phyloP scores from a whole-genome alignment of 1,140 invertebrate genomes.

The Limonius californicus region DNA sequence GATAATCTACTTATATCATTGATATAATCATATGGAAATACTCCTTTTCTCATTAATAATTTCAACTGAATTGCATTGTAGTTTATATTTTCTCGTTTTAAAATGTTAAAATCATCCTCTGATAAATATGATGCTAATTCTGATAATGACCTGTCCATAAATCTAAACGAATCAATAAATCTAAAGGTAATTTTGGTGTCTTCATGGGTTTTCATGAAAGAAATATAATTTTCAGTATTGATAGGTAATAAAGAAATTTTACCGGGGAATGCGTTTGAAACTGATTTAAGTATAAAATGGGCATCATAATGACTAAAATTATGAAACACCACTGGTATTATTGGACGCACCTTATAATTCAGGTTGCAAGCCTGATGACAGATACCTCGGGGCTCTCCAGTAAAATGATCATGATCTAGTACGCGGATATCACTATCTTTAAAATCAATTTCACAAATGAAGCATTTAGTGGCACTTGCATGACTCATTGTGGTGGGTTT shows the following conservation, averaged over 20 bases:
- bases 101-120: slow-evolving; percentile 2
- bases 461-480: slow-evolving; percentile 11
- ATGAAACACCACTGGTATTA: slow-evolving; percentile 29
- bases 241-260: slow-evolving; percentile 24
- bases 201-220: slow-evolving; percentile 29
- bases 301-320: slow-evolving; percentile 26
- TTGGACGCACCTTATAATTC: slow-evolving; percentile 2
- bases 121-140: slow-evolving; percentile 30
- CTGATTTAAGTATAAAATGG: slow-evolving; percentile 32
- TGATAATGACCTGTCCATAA: slow-evolving; percentile 27
- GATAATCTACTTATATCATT: slow-evolving; percentile 29
- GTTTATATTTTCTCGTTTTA: slow-evolving; percentile 9
- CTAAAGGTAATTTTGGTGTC: slow-evolving; percentile 26
- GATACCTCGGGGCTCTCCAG: slow-evolving; percentile 19
- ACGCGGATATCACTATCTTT: slow-evolving; percentile 5
- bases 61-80: slow-evolving; percentile 23
- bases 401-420: slow-evolving; percentile 25
- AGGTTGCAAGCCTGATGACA: slow-evolving; percentile 24
- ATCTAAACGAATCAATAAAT: slow-evolving; percentile 37
- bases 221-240: slow-evolving; percentile 35
- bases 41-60: slow-evolving; percentile 33
- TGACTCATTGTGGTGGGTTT: no score
- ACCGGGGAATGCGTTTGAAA: slow-evolving; percentile 21
- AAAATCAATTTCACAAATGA: slow-evolving; percentile 20
- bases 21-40: slow-evolving; percentile 36